A percentile compares a stretch with the other conserved stretches of the same genome.
Evolutionary conservation across 2,888 invertebrate species (phyloP).

Genomic region (Eupeodes latifasciatus): DNA sequence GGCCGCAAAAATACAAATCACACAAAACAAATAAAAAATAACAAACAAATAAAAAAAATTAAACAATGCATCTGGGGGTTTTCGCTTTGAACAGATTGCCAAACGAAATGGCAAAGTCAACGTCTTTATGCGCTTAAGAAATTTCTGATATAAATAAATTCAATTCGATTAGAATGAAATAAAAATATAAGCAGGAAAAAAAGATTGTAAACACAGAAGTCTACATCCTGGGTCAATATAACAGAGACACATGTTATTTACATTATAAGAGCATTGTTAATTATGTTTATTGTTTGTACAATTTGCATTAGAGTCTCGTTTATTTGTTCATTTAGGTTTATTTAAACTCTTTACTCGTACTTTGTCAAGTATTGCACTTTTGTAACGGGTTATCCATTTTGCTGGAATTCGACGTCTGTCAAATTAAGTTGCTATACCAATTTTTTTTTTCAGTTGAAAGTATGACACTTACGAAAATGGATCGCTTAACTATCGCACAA

Average conservation of each 20-base stretch:
- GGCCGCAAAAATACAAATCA: constrained; percentile 7
- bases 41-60: constrained; percentile 5
- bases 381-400: no score
- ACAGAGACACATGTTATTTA: not conserved
- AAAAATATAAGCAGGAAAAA: constrained; percentile 3
- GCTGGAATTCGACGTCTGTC: no score
- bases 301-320: no score
- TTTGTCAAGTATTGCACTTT: no score
- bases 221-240: not conserved
- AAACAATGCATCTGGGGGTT: constrained; percentile 63
- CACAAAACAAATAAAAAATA: constrained; percentile 16
- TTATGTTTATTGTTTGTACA: no score
- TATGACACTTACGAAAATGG: no score
- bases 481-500: no score
- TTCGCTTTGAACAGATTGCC: constrained; percentile 58
- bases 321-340: no score
- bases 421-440: no score
- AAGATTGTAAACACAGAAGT: not conserved
- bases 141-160: constrained; percentile 52
- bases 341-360: no score
- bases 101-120: constrained; percentile 58
- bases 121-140: constrained; percentile 27
- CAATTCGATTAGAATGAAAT: constrained; percentile 59
- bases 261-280: no score
- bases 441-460: no score